phyloP scores from a whole-genome alignment of 2,888 invertebrate genomes.

The Psylliodes chrysocephalus region DNA sequence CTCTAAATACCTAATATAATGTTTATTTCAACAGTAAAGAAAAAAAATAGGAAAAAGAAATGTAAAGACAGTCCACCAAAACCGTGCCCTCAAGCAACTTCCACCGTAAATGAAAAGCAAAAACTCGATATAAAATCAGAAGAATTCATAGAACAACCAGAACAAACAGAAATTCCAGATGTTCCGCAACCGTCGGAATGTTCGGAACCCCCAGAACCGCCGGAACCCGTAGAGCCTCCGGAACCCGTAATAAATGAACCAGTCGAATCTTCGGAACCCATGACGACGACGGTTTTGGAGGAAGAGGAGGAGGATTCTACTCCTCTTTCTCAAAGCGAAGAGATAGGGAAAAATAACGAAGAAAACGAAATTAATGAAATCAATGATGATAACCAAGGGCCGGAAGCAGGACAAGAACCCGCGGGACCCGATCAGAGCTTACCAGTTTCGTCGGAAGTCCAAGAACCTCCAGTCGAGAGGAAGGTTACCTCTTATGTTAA shows the following conservation, averaged over 20 bases:
- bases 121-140: constrained; percentile 34
- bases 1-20: too few species aligned
- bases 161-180: background rate
- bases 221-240: background rate
- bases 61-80: constrained; percentile 56
- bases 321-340: constrained; percentile 1
- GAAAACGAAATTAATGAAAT: constrained; percentile 42
- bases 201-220: background rate
- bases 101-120: constrained; percentile 41
- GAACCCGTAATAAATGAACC: constrained; percentile 2
- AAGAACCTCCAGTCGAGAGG: constrained; percentile 67
- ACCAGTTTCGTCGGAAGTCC: constrained; percentile 63
- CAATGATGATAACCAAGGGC: constrained; percentile 63
- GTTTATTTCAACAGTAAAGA: constrained; percentile 59
- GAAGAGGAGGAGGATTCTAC: constrained; percentile 16
- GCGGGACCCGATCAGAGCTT: constrained; percentile 68
- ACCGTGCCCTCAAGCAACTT: constrained; percentile 53
- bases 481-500: constrained; percentile 73
- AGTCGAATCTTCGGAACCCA: background rate
- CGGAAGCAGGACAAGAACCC: constrained; percentile 68
- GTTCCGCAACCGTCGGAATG: background rate
- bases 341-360: constrained; percentile 23
- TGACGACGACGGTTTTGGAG: background rate
- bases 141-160: background rate
- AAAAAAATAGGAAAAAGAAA: constrained; percentile 62